Evolutionary conservation across 2,888 invertebrate genomes (phyloP), one percentile per base, ranked within the genome.

Genomic region (Cephus runcator): DNA sequence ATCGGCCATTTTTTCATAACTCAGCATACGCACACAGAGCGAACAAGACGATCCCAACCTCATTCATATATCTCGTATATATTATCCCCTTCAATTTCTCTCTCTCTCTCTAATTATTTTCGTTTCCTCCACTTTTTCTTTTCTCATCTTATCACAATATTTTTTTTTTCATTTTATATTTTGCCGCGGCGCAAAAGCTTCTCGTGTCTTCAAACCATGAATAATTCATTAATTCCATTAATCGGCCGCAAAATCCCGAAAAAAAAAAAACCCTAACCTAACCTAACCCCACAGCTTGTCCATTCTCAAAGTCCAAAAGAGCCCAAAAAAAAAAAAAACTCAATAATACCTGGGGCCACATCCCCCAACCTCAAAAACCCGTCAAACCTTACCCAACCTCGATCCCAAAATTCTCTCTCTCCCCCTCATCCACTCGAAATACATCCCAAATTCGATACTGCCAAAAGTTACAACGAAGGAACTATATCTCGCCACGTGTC

Each of bases 1-100:
- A 79, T 80, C 77, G 79, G 81, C 69, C 78, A 73, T 76, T 75
- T 77, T 82, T 71, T 80, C 76, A 75, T 81, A 75, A 74, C 73
- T 76, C 76, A 77, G 77, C 77, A 56, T 0, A 40, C 4, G 0
- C 15, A 23, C 23, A 56, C 56, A 56, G 56, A 56, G 56, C 56
- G 23, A 23, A 56, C 56, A 9, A 56, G 23, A 9, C 6, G 56
- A 56, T 56, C 56, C 56, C 56, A 56, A 15, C 40, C 15, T 23
- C 6, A 15, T 40, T 40, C 36, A 40, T 40, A 15, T 40, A 40
- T 23, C 12, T 40, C 40, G 36, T 1, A 36, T 40, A 40, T 1
- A 40, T 36, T 77, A 73, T 77, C 23, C 79, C 23, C 23, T 23
- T 56, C 23, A 9, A 56, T 56, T 56, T 80, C 71, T 79, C 33